Base-by-base conservation (phyloP, 2,888 invertebrate species). In the Cryptus viduatorius region DNA sequence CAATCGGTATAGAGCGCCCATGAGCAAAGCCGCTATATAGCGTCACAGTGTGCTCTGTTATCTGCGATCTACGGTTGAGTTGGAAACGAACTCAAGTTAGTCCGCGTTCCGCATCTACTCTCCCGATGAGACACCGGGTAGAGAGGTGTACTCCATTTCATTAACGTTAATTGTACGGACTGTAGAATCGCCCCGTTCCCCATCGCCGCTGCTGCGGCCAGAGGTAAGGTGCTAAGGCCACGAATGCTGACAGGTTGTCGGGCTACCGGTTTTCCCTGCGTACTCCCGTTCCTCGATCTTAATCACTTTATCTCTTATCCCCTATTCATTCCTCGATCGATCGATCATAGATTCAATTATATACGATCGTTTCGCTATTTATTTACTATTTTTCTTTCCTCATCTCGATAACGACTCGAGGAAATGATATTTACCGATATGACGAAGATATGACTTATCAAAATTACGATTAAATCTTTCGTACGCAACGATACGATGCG, bases 141-240 rank as follows among this genome's bases (percentile, higher is more conserved):
- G 56, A 59, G 81, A 71, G 82, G 87, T 89, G 83, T 87, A 90
- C 89, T 88, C 86, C 88, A 88, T 91, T 92, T 91, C 90, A 91
- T 92, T 92, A 92, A 91, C 89, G 90, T 91, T 92, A 90, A 91
- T 91, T 90, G 89, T 91, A 87, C 90, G 78, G 87, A 86, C 86
- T 83, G 86, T 65, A 46, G 50, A 31, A 59, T 29, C 12, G 10
- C 67, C 65, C 24, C 64, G 19, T 5, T 72, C 56, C 53, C 79
- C 4, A 19, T 50, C 44, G 31, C 68, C 14, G 59, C 29, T 59
- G 14, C 4, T 64, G 14, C 75, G 29, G 14, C 50, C 37, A 37
- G 37, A 37, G 19, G 64, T 78, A 75, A 79, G 78, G 84, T 82
- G 84, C 73, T 59, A 37, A 37, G 77, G 64, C 19, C 72, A 71